phyloP scores from a whole-genome alignment of 2,797 vertebrate genomes.

The Discoglossus pictus region DNA sequence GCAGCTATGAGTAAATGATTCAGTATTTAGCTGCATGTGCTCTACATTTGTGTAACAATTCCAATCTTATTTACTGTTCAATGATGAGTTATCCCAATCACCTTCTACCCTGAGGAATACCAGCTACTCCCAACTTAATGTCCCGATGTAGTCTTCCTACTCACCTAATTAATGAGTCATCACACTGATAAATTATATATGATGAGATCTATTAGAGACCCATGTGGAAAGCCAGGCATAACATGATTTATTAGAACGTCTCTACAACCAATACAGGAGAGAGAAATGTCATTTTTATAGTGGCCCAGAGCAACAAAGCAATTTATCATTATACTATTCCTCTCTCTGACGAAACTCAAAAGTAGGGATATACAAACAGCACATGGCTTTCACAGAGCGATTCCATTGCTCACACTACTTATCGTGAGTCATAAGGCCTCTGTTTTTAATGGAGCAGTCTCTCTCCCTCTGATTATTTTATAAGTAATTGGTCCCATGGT shows the following conservation, averaged over 20 bases:
- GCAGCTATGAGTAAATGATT: neutral
- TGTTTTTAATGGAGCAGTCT: too few relatives aligned
- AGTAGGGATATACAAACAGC: neutral
- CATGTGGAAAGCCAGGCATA: slow-evolving; percentile 3
- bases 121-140: neutral
- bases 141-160: slow-evolving; percentile 7
- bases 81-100: neutral
- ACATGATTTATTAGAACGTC: slow-evolving; percentile 12
- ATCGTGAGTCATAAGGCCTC: too few relatives aligned
- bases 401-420: too few relatives aligned
- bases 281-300: slow-evolving; percentile 3
- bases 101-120: neutral
- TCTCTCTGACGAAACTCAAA: neutral
- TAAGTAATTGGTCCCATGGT: too few relatives aligned
- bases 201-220: slow-evolving; percentile 19
- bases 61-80: neutral
- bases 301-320: slow-evolving; percentile 1
- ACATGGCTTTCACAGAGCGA: too few relatives aligned
- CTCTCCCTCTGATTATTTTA: too few relatives aligned
- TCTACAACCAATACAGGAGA: neutral
- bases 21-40: neutral
- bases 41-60: neutral
- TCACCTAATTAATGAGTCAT: slow-evolving; percentile 22
- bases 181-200: slow-evolving; percentile 11
- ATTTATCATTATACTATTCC: neutral